These are phyloP conservation scores for Muricea muricata DNA, from an alignment of 92 coral and sea anemone species.

Conservation along the genomic window DNA sequence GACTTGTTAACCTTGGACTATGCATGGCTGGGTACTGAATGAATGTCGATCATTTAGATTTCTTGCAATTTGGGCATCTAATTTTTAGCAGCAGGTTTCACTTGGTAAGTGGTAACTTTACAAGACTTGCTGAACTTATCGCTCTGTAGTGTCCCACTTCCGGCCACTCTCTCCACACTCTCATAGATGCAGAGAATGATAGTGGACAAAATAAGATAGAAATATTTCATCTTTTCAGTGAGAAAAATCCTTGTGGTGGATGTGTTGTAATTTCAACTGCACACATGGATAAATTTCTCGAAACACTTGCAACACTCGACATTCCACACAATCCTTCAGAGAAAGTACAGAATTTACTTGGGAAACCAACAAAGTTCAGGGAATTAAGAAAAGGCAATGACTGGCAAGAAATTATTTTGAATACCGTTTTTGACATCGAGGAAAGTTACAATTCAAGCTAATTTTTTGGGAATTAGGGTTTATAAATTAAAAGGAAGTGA, in stretches of 20 bases:
- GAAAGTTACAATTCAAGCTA: neutral
- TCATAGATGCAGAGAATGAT: neutral
- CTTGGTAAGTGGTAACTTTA: too few species aligned
- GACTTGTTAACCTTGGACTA: too few species aligned
- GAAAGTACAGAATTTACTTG: slow-evolving; percentile 56
- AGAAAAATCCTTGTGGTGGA: slow-evolving; percentile 35
- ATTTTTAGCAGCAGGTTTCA: too few species aligned
- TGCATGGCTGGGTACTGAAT: too few species aligned
- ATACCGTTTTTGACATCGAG: slow-evolving; percentile 39
- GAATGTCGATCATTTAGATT: too few species aligned
- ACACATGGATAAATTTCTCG: slow-evolving; percentile 85
- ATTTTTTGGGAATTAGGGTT: too few species aligned
- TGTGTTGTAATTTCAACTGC: slow-evolving; percentile 83
- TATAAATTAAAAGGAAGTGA: too few species aligned
- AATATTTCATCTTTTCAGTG: neutral
- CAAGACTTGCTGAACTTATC: too few species aligned
- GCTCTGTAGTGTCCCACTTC: too few species aligned
- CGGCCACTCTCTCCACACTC: too few species aligned
- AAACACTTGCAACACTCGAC: slow-evolving; percentile 79
- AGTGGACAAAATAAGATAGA: too few species aligned
- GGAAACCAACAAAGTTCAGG: slow-evolving; percentile 66
- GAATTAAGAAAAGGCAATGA: slow-evolving; percentile 77
- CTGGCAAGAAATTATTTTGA: slow-evolving; percentile 76
- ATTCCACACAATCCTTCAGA: slow-evolving; percentile 67
- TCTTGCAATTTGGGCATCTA: too few species aligned